Conservation (phyloP, 1,140 invertebrate genomes). For the Palaemon carinicauda region DNA sequence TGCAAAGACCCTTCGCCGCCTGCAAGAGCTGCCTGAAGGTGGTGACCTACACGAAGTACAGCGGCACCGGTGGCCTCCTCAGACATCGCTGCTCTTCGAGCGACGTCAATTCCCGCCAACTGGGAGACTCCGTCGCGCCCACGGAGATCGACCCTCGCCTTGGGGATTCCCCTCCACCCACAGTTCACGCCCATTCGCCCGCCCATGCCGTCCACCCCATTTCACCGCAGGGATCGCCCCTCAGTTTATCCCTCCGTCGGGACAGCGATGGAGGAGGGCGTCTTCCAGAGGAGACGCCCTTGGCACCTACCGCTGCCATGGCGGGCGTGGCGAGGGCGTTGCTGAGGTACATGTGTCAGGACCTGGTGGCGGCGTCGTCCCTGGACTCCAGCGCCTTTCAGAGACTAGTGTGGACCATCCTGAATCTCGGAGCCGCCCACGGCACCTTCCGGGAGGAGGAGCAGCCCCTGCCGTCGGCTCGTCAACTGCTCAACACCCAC, state of each 20-base stretch:
- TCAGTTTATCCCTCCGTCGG: conserved; percentile 22
- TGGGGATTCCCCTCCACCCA: conserved; percentile 40
- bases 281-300: conserved; percentile 1
- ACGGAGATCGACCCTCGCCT: conserved; percentile 29
- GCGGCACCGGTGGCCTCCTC: conserved; percentile 56
- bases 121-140: conserved; percentile 16
- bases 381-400: conserved; percentile 56
- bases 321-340: conserved; percentile 56
- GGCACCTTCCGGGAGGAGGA: conserved; percentile 52
- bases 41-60: conserved; percentile 59
- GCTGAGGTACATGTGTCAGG: conserved; percentile 59
- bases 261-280: conserved; percentile 29
- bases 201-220: conserved; percentile 42
- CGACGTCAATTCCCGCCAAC: conserved; percentile 37
- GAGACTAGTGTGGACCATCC: conserved; percentile 54
- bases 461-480: conserved; percentile 46
- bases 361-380: conserved; percentile 39
- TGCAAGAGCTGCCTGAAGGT: conserved; percentile 59
- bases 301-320: conserved; percentile 55
- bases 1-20: conserved; percentile 48
- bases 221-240: conserved; percentile 37
- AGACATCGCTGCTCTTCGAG: conserved; percentile 55
- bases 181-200: conserved; percentile 46
- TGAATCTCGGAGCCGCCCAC: conserved; percentile 59
- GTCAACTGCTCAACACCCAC: conserved; percentile 50